A percentile compares a stretch with the other conserved stretches of the same genome.
phyloP scores from a whole-genome alignment of 2,797 vertebrate genomes.

The Sebastes nivosus region DNA sequence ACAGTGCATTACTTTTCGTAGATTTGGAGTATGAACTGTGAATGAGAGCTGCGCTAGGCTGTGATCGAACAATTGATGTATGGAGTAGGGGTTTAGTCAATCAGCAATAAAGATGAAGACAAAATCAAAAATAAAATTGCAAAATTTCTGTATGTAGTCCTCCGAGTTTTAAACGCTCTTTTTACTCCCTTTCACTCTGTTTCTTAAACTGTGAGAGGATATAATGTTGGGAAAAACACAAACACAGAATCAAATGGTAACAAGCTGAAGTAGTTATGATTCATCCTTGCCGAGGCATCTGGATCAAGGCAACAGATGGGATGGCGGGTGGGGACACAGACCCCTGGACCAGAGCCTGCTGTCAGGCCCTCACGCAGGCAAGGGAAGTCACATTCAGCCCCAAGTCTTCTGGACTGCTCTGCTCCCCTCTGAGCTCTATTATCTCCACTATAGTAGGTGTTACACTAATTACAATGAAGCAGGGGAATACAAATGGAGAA shows the following conservation, averaged over 20 bases:
- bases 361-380: conserved; percentile 54
- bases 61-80: neutral
- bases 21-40: neutral
- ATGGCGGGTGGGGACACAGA: conserved; percentile 53
- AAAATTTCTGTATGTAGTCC: neutral
- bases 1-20: neutral
- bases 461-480: conserved; percentile 15
- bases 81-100: neutral
- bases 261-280: conserved; percentile 68
- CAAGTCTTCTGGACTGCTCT: conserved; percentile 17
- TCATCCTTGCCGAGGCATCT: conserved; percentile 73
- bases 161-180: neutral
- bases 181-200: neutral
- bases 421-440: conserved; percentile 30
- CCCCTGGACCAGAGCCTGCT: conserved; percentile 44
- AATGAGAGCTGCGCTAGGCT: neutral
- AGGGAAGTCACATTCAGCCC: conserved; percentile 44
- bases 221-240: conserved; percentile 49
- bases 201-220: conserved; percentile 49
- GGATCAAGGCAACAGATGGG: conserved; percentile 65
- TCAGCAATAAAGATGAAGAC: neutral
- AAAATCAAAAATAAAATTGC: neutral
- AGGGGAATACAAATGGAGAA: neutral
- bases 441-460: conserved; percentile 16
- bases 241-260: conserved; percentile 59